Base-by-base conservation (phyloP, 2,888 invertebrate species). In the Matsumyia berberina region DNA sequence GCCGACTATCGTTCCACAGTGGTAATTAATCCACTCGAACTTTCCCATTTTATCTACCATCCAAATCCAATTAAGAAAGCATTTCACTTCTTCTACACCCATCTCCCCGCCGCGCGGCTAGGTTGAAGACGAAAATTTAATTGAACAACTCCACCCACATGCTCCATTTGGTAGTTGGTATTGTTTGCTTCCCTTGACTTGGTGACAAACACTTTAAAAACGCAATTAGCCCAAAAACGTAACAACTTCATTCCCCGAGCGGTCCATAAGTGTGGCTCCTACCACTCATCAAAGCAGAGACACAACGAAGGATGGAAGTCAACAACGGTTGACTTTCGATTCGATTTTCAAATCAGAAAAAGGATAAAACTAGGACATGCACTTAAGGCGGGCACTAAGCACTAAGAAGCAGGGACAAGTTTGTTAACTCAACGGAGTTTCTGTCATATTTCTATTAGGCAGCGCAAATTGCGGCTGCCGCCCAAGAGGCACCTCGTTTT, bases 381-480 rank as follows among this genome's bases (percentile, higher is more conserved):
- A 83, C 83, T 73, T 83, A 79, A 49, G 62, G 67, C 67, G 62
- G 39, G 42, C 76, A n/a, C n/a, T n/a, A 64, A 44, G 55, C 39
- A 60, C 49, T 17, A 60, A 76, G 60, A 58, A 51, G 58, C 35
- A 64, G 51, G 51, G 46, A 62, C 64, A 74, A 79, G 69, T 83
- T 79, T 83, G 83, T 83, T 83, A 83, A 79, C 79, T 79, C 62
- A 64, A 73, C 64, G 62, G 62, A 74, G 64, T 60, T 67, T 74
- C 83, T 79, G 83, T 83, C 83, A 74, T 69, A 79, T 79, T 79
- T 79, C 73, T 79, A 83, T 79, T 78, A 83, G 83, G 39, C 44
- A 6, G 64, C 8, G 58, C 4, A 1, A 69, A 76, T 37, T 82
- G 67, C 29, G 67, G 42, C 64, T 64, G 57, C 62, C 67, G 83